Conservation (phyloP, 2,797 vertebrate genomes). For the Pipistrellus kuhlii region DNA sequence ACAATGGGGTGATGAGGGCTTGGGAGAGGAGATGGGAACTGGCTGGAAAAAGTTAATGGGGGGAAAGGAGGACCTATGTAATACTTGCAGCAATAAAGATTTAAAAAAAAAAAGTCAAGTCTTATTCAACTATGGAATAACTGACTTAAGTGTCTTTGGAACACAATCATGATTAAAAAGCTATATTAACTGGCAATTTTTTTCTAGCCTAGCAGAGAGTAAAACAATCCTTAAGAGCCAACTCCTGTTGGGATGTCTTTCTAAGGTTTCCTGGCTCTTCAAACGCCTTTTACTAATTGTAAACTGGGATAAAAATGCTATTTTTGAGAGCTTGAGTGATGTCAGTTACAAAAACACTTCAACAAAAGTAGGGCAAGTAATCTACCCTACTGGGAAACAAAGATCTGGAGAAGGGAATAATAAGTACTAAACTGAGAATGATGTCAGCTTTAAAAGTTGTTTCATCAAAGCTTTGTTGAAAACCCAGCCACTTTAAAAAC, state of each 20-base stretch:
- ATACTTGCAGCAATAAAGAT: too few relatives aligned
- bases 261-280: slow-evolving; percentile 42
- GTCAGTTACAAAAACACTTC: slow-evolving; percentile 54
- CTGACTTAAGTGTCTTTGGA: slow-evolving; percentile 50
- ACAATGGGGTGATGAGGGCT: too few relatives aligned
- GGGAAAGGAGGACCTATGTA: too few relatives aligned
- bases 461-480: slow-evolving; percentile 15
- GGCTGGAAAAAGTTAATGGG: too few relatives aligned
- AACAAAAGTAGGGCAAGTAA: slow-evolving; percentile 1
- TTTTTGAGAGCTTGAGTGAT: slow-evolving; percentile 49
- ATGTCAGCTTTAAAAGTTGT: slow-evolving; percentile 11
- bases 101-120: neutral
- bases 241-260: neutral
- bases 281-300: slow-evolving; percentile 52
- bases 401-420: slow-evolving; percentile 2
- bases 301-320: slow-evolving; percentile 41
- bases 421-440: neutral
- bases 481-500: slow-evolving; percentile 3
- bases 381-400: neutral
- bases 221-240: neutral
- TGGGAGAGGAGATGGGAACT: too few relatives aligned
- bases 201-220: neutral
- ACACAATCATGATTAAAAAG: slow-evolving; percentile 36
- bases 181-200: slow-evolving; percentile 2
- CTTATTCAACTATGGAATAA: neutral